phyloP scores from a whole-genome alignment of 2,113 vertebrate species.

The Rhineura floridana region DNA sequence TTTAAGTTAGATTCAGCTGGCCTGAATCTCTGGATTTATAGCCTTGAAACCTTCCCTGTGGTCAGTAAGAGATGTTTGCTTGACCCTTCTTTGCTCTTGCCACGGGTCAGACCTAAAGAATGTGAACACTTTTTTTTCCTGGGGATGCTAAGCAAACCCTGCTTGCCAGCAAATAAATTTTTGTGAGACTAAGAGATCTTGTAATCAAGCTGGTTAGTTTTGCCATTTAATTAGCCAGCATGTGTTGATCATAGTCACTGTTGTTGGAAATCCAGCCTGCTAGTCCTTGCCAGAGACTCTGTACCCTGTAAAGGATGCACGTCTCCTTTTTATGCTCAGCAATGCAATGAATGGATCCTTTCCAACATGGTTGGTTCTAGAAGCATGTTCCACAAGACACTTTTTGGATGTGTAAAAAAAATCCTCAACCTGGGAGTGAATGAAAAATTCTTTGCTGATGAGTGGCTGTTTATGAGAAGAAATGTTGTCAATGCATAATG shows the following conservation, averaged over 20 bases:
- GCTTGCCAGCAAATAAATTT: slow-evolving; percentile 72
- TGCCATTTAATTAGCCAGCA: slow-evolving; percentile 72
- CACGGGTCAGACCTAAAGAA: slow-evolving; percentile 88
- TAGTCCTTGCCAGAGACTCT: slow-evolving; percentile 78
- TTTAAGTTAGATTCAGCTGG: slow-evolving; percentile 84
- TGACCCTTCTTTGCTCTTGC: slow-evolving; percentile 74
- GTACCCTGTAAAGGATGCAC: slow-evolving; percentile 41
- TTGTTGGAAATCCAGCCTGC: slow-evolving; percentile 72
- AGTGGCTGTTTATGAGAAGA: slow-evolving; percentile 8
- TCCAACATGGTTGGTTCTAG: slow-evolving; percentile 24
- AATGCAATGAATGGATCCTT: slow-evolving; percentile 42
- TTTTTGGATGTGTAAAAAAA: slow-evolving; percentile 35
- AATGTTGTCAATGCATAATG: background rate
- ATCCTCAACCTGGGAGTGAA: slow-evolving; percentile 28
- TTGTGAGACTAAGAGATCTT: slow-evolving; percentile 74
- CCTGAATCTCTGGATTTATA: slow-evolving; percentile 80
- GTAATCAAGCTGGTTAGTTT: slow-evolving; percentile 72
- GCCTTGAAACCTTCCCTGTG: slow-evolving; percentile 75
- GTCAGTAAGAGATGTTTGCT: slow-evolving; percentile 79
- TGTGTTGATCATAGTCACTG: slow-evolving; percentile 76
- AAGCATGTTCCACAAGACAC: slow-evolving; percentile 16
- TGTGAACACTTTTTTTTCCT: slow-evolving; percentile 79
- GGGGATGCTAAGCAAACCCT: slow-evolving; percentile 79
- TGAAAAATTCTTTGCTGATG: slow-evolving; percentile 19
- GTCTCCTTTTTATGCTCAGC: slow-evolving; percentile 50